Percentiles rank a stretch among this genome's conserved stretches.
Conservation (phyloP, 1,140 invertebrate species). For the Limonius californicus region DNA sequence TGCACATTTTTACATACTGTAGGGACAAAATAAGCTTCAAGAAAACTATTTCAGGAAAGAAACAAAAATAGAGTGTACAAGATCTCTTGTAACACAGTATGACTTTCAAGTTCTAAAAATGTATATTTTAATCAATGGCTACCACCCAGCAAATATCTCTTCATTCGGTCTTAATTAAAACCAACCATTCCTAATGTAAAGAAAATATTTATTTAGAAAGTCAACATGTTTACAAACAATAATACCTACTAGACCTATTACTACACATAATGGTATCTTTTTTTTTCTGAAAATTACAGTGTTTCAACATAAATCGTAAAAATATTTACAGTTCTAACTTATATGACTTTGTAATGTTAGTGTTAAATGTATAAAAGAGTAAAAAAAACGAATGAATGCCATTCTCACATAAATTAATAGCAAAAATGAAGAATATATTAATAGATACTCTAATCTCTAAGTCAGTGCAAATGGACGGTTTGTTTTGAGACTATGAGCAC, state of each 20-base stretch:
- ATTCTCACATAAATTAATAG: constrained; percentile 7
- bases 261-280: background rate
- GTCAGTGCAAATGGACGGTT: constrained; percentile 39
- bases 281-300: background rate
- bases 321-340: constrained; percentile 22
- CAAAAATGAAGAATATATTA: constrained; percentile 7
- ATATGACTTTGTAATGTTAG: constrained; percentile 23
- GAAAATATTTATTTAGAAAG: constrained; percentile 29
- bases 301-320: constrained; percentile 24
- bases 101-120: too few species aligned
- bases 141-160: too few species aligned
- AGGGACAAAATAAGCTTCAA: too few species aligned
- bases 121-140: too few species aligned
- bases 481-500: constrained; percentile 34
- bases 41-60: too few species aligned
- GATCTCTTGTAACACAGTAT: too few species aligned
- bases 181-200: constrained; percentile 10
- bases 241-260: constrained; percentile 16
- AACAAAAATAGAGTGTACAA: too few species aligned
- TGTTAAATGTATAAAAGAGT: constrained; percentile 21
- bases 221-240: constrained; percentile 36
- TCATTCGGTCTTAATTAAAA: too few species aligned
- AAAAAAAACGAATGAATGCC: constrained; percentile 6
- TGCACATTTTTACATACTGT: too few species aligned
- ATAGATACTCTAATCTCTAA: constrained; percentile 30